phyloP scores from a whole-genome alignment of 2,888 invertebrate genomes.

The Ptychoptera albimana region DNA sequence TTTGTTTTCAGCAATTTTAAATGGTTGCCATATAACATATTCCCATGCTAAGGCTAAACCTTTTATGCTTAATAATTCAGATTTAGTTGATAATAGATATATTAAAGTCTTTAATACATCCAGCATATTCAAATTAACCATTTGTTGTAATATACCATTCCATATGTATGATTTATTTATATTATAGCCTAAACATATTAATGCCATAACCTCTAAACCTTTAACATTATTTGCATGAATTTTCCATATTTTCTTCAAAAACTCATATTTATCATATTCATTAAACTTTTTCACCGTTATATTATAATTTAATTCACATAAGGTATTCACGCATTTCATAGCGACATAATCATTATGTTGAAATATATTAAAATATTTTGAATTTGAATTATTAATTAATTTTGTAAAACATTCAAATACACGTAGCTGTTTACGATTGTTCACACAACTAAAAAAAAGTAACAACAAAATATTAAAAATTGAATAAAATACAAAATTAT shows the following conservation, averaged over 20 bases:
- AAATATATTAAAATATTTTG: slow-evolving; percentile 19
- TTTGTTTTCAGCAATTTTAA: slow-evolving; percentile 22
- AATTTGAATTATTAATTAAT: slow-evolving; percentile 21
- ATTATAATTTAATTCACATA: slow-evolving; percentile 27
- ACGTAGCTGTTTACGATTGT: slow-evolving; percentile 25
- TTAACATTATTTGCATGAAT: slow-evolving; percentile 22
- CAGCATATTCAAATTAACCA: slow-evolving; percentile 26
- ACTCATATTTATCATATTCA: slow-evolving; percentile 26
- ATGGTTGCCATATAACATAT: slow-evolving; percentile 24
- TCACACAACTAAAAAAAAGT: slow-evolving; percentile 10
- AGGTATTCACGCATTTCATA: slow-evolving; percentile 26
- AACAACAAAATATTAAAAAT: background rate
- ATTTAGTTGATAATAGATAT: slow-evolving; percentile 23
- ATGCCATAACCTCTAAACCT: slow-evolving; percentile 24
- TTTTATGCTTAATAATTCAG: slow-evolving; percentile 19
- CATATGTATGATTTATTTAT: slow-evolving; percentile 26
- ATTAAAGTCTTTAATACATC: slow-evolving; percentile 22
- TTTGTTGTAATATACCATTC: slow-evolving; percentile 29
- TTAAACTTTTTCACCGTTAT: slow-evolving; percentile 26
- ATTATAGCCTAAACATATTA: slow-evolving; percentile 28
- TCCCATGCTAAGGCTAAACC: slow-evolving; percentile 27
- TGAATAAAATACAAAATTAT: background rate
- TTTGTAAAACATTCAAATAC: slow-evolving; percentile 29
- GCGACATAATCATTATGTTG: slow-evolving; percentile 25
- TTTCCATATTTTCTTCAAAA: slow-evolving; percentile 28